Conservation (phyloP, 2,113 vertebrate species). For the Mesoclemmys tuberculata region DNA sequence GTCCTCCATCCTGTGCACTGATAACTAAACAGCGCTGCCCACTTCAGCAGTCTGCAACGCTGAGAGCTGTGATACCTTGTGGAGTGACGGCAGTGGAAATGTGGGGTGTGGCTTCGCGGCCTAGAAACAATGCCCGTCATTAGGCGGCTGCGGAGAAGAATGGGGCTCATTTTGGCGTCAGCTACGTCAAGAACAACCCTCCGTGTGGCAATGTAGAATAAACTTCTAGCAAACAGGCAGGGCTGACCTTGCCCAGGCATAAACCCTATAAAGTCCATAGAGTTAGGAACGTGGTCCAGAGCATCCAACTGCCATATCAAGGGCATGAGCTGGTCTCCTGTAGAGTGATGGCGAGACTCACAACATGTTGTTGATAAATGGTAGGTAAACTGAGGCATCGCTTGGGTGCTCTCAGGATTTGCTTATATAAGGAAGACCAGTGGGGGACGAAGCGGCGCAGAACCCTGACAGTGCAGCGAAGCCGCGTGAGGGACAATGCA, state of each 20-base stretch:
- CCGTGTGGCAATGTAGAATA: background rate
- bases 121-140: constrained; percentile 80
- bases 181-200: constrained; percentile 82
- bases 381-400: too few species aligned
- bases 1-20: background rate
- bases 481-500: background rate
- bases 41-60: background rate
- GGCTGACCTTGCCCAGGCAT: background rate
- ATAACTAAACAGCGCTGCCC: background rate
- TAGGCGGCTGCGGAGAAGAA: constrained; percentile 85
- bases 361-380: background rate
- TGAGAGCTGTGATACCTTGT: constrained; percentile 60
- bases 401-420: background rate
- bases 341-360: constrained; percentile 7
- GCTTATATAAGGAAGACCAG: background rate
- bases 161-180: constrained; percentile 84
- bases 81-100: constrained; percentile 71
- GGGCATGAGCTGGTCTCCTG: constrained; percentile 7
- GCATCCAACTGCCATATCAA: background rate
- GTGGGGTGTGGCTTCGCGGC: constrained; percentile 79
- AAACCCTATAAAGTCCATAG: constrained; percentile 14
- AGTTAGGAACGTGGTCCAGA: background rate
- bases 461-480: background rate
- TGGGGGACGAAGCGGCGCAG: background rate
- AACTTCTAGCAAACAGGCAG: background rate